Evolutionary conservation across 2,797 vertebrate genomes (phyloP).

Genomic region (Mionectes olivaceus): DNA sequence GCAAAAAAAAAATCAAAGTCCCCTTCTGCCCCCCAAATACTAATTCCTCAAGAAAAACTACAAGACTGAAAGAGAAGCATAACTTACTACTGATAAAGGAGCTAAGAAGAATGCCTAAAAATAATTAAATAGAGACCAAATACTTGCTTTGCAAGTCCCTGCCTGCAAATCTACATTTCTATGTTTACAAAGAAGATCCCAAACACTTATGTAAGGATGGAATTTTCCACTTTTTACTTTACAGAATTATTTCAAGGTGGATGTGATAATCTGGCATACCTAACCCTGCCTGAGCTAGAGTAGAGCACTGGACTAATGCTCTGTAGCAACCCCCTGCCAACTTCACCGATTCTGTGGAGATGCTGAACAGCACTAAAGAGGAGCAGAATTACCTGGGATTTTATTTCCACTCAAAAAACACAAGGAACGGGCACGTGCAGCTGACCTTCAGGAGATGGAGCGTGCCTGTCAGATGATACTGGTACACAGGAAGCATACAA

Average conservation of each 20-base stretch:
- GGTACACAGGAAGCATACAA: rapidly evolving
- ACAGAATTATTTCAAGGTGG: neutral
- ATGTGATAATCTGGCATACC: neutral
- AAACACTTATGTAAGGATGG: neutral
- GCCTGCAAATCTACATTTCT: neutral
- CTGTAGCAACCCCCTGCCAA: neutral
- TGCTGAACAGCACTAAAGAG: neutral
- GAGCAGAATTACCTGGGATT: neutral
- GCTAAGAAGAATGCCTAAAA: neutral
- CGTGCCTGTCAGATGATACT: neutral
- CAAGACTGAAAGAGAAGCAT: neutral
- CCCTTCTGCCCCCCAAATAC: neutral
- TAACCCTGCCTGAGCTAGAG: neutral
- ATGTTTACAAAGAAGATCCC: no score
- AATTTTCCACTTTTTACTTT: neutral
- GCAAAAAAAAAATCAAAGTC: neutral
- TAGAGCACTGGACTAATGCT: neutral
- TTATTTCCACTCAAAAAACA: neutral
- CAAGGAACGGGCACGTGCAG: neutral
- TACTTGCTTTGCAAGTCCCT: neutral
- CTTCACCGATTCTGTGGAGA: neutral
- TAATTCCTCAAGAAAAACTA: neutral
- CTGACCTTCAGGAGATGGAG: neutral
- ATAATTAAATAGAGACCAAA: neutral
- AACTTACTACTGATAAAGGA: neutral